Conservation (phyloP, 2,113 vertebrate genomes). For the Progne subis region DNA sequence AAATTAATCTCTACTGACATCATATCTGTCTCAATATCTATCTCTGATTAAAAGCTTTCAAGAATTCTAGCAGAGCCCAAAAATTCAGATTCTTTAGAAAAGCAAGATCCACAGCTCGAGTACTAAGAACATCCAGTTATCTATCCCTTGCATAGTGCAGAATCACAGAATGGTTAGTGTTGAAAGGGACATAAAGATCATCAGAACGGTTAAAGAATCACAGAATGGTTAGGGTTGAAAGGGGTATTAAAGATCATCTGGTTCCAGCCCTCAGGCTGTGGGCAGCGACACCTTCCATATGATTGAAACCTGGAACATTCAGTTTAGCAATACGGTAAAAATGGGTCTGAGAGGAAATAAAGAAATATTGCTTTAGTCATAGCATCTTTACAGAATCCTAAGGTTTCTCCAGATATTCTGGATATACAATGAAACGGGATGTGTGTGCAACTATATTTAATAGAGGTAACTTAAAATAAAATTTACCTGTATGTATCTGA, state of each 20-base stretch:
- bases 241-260: background rate
- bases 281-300: background rate
- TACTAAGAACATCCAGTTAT: background rate
- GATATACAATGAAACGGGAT: background rate
- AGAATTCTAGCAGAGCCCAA: background rate
- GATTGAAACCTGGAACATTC: background rate
- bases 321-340: background rate
- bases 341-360: background rate
- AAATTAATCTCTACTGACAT: background rate
- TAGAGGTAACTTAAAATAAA: background rate
- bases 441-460: background rate
- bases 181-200: background rate
- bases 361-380: background rate
- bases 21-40: background rate
- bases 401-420: background rate
- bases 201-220: background rate
- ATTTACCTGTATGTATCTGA: background rate
- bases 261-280: rapidly evolving
- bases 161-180: background rate
- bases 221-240: background rate
- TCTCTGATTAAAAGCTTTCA: background rate
- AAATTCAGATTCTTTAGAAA: background rate
- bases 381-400: background rate
- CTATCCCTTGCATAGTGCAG: background rate
- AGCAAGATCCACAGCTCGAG: background rate